Percentiles rank a stretch among this genome's conserved stretches.
These are phyloP conservation scores for Aphidius ervi DNA, from an alignment of 1,140 invertebrate species.

Conservation along the genomic window DNA sequence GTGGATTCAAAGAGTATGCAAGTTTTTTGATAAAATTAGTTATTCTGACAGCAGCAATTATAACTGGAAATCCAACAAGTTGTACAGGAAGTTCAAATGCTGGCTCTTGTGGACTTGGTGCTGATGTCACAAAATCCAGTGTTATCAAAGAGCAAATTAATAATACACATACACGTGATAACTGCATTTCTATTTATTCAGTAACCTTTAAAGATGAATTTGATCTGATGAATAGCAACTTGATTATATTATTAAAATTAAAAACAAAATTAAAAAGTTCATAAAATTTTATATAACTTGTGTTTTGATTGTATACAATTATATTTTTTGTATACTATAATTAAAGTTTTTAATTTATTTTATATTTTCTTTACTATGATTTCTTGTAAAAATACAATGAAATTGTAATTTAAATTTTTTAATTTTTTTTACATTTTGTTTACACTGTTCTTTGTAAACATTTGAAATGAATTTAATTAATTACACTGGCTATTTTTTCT, in stretches of 20 bases:
- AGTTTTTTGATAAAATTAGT: slow-evolving; percentile 80
- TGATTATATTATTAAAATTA: not conserved
- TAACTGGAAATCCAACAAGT: slow-evolving; percentile 76
- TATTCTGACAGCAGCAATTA: slow-evolving; percentile 73
- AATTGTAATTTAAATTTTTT: no score
- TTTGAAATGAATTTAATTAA: no score
- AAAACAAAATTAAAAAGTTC: slow-evolving; percentile 1
- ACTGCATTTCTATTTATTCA: slow-evolving; percentile 29
- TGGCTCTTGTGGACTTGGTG: slow-evolving; percentile 54
- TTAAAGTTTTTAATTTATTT: no score
- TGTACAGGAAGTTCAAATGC: slow-evolving; percentile 74
- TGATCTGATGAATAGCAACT: slow-evolving; percentile 11
- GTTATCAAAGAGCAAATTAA: slow-evolving; percentile 36
- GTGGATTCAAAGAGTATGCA: slow-evolving; percentile 74
- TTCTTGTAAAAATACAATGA: no score
- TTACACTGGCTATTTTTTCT: no score
- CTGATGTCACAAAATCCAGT: slow-evolving; percentile 38
- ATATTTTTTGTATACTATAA: not conserved
- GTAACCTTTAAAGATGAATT: not conserved
- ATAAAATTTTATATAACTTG: slow-evolving; percentile 10
- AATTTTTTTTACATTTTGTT: no score
- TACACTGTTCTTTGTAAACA: no score
- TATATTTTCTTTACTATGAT: no score
- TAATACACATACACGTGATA: slow-evolving; percentile 25
- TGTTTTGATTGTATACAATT: not conserved